Evolutionary conservation across 2,797 vertebrate genomes (phyloP).

Genomic region (Acanthiza pusilla): DNA sequence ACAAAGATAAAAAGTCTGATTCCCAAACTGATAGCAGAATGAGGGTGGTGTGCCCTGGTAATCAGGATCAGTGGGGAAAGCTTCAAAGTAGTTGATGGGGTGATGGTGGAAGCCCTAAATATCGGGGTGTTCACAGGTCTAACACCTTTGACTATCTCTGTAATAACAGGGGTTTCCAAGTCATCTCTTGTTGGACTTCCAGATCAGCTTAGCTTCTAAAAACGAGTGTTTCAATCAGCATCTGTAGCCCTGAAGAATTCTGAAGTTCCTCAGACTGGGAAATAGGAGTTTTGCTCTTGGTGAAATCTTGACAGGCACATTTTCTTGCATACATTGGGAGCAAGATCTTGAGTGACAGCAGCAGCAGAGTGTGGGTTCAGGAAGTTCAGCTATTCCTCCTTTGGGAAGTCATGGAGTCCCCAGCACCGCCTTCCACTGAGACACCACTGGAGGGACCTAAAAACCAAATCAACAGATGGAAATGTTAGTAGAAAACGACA

Average conservation of each 20-base stretch:
- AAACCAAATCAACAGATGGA: not conserved
- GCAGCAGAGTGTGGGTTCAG: not conserved
- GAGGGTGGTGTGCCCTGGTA: not conserved
- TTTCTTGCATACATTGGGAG: fast-evolving
- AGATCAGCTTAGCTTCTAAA: not conserved
- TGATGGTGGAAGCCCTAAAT: not conserved
- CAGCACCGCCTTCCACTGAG: not conserved
- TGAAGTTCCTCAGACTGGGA: not conserved
- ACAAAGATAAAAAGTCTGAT: not conserved
- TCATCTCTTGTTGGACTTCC: not conserved
- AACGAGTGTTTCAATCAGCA: not conserved
- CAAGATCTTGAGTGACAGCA: not conserved
- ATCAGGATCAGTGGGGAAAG: not conserved
- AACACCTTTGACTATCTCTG: not conserved
- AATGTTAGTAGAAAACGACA: not conserved
- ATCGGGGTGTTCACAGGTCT: not conserved
- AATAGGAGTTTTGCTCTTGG: not conserved
- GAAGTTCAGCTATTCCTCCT: not conserved
- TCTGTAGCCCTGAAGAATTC: not conserved
- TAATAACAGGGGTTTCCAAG: not conserved
- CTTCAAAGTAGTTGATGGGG: not conserved
- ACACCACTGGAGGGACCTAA: not conserved
- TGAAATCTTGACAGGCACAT: not conserved
- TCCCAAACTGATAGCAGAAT: not conserved
- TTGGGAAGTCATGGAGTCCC: fast-evolving